Conservation (phyloP, 1,140 invertebrate species). For the Diploscapter pachys region DNA sequence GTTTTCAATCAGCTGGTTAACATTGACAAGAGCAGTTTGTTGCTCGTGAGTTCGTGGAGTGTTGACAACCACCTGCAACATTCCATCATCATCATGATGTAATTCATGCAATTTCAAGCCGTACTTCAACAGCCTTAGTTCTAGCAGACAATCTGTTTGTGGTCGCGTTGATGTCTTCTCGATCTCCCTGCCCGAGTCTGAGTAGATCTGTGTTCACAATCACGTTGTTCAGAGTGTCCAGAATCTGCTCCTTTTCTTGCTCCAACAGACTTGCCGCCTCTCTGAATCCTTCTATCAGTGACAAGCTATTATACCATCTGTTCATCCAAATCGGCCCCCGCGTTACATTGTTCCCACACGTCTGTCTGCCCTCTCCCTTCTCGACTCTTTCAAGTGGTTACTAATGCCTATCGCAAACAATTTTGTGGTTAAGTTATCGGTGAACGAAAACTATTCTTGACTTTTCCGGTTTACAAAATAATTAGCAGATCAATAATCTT, state of each 20-base stretch:
- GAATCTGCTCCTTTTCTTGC: conserved; percentile 74
- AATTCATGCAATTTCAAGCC: not conserved
- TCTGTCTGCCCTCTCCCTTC: not conserved
- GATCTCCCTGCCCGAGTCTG: conserved; percentile 64
- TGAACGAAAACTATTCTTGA: no score
- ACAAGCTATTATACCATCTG: not conserved
- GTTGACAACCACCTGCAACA: conserved; percentile 67
- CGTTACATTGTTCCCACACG: no score
- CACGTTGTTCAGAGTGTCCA: conserved; percentile 76
- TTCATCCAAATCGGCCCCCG: not conserved
- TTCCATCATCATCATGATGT: no score
- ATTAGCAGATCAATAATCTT: no score
- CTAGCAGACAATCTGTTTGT: conserved; percentile 73
- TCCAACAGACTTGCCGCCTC: conserved; percentile 73
- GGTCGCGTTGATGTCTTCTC: conserved; percentile 74
- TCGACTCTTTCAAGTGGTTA: not conserved
- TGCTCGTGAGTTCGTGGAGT: conserved; percentile 70
- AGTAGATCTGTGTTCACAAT: conserved; percentile 65
- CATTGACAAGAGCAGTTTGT: conserved; percentile 24
- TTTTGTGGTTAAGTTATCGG: no score
- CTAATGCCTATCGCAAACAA: no score
- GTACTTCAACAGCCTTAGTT: conserved; percentile 72
- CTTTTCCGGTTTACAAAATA: no score
- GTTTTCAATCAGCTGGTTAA: conserved; percentile 6
- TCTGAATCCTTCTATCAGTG: conserved; percentile 71